Evolutionary conservation across 2,113 vertebrate genomes (phyloP), one percentile per base, ranked within the genome.

Genomic region (Etia nguti): DNA sequence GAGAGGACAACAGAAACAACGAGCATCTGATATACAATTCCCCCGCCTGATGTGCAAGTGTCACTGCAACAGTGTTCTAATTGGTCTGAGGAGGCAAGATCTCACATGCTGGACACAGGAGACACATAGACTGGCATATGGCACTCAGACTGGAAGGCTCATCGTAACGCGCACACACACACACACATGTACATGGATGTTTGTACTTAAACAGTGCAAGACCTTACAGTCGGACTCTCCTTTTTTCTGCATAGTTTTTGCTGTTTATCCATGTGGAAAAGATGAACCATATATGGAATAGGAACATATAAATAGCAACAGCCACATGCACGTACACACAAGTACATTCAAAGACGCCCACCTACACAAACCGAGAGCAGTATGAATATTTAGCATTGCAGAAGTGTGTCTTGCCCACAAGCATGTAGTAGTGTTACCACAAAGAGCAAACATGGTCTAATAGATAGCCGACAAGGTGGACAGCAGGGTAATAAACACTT

Each of bases 61-160:
- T 65, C 89, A 77, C 62, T 62, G 84, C 52, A 83, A 90, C 75
- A 84, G 82, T 81, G 77, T 81, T 85, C 92, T 89, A 94, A 93
- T 92, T 93, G 82, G 92, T 89, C 88, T 89, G 82, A 88, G 12
- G 73, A 75, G 89, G 88, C 81, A 91, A 16, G 88, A 86, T 59
- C 88, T 86, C 73, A 84, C 60, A 86, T 3, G 29, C 50, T 86
- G 83, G 88, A 92, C 91, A 86, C 85, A 75, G 41, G 87, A 93
- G 88, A 87, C 31, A 80, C 41, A 59, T 4, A 73, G 41, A 81
- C 52, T 83, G 36, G 79, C 79, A 82, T 85, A 86, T n/a, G 75
- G 41, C 41, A 57, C 46, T 59, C 24, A 84, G 18, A 43, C 62
- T 80, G 80, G 15, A n/a, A 59, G 60, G 22, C 41, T 80, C 88